These are phyloP conservation scores for Himalopsyche anomala DNA, from an alignment of 2,888 invertebrate genomes.

Conservation along the genomic window DNA sequence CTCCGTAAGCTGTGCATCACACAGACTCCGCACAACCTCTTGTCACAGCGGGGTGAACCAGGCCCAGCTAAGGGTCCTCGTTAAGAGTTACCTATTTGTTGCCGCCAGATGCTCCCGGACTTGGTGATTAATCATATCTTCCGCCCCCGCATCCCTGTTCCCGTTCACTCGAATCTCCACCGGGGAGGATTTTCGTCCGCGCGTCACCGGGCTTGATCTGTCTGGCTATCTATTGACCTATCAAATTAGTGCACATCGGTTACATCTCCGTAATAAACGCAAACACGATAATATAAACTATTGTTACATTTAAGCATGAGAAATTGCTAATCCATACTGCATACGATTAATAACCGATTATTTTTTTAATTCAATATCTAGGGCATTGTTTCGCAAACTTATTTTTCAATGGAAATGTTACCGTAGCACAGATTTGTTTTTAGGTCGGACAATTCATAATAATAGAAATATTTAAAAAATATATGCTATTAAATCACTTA, in stretches of 20 bases:
- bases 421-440: too few species aligned
- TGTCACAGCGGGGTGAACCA: neutral
- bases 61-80: constrained; percentile 9
- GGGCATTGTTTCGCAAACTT: too few species aligned
- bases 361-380: too few species aligned
- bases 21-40: neutral
- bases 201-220: neutral
- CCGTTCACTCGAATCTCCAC: neutral
- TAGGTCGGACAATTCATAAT: too few species aligned
- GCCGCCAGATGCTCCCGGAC: constrained; percentile 16
- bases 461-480: too few species aligned
- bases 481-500: too few species aligned
- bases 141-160: neutral
- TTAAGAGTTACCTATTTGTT: constrained; percentile 25
- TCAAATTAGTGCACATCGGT: too few species aligned
- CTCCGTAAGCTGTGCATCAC: neutral
- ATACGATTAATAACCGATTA: too few species aligned
- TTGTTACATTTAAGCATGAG: neutral
- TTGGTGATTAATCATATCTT: constrained; percentile 15
- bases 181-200: neutral
- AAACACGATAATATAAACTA: neutral
- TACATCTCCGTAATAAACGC: neutral
- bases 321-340: neutral
- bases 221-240: neutral
- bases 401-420: too few species aligned